Evolutionary conservation across 2,113 vertebrate species (phyloP).

Genomic region (Natator depressus): DNA sequence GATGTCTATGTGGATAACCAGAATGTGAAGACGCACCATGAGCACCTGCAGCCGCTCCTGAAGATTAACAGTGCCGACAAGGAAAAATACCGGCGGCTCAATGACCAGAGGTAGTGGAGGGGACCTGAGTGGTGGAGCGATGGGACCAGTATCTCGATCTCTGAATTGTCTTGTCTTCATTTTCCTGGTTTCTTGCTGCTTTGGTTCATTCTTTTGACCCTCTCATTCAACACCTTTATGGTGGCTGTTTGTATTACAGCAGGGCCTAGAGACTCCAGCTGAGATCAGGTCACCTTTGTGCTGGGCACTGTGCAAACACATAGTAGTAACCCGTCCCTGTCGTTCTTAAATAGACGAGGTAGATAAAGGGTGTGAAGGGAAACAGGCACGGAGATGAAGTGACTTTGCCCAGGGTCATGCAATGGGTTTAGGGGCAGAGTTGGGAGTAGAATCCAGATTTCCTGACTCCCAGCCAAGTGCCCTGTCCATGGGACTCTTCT

Average conservation of each 20-base stretch:
- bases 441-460: neutral
- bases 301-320: neutral
- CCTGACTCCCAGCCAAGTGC: neutral
- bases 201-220: neutral
- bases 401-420: neutral
- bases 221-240: neutral
- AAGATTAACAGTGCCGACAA: slow-evolving; percentile 91
- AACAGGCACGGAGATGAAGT: neutral
- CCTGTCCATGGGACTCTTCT: neutral
- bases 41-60: slow-evolving; percentile 89
- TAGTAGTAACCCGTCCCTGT: neutral
- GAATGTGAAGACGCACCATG: slow-evolving; percentile 96
- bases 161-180: neutral
- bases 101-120: slow-evolving; percentile 90
- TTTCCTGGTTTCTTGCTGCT: neutral
- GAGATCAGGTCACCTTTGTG: neutral
- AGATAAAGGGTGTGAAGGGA: neutral
- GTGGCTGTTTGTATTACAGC: neutral
- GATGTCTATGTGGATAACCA: slow-evolving; percentile 97
- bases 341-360: neutral
- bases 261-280: neutral
- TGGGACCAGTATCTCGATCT: neutral
- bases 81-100: slow-evolving; percentile 95
- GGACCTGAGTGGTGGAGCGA: neutral
- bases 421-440: neutral